Evolutionary conservation across 2,113 vertebrate species (phyloP).

Genomic region (Greenwoodochromis staneri): DNA sequence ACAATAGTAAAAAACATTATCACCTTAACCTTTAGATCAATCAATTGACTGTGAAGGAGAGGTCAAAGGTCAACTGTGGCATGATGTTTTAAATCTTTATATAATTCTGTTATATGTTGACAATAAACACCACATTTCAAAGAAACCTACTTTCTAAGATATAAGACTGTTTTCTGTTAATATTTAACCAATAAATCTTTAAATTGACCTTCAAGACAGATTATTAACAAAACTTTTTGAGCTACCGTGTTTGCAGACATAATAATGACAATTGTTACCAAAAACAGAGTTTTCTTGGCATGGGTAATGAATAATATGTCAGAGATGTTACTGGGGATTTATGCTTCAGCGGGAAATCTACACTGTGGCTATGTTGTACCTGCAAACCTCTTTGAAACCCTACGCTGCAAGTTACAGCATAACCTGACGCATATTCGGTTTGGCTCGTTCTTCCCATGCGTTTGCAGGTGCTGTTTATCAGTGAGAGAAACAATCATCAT

Average conservation of each 20-base stretch:
- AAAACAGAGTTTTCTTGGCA: not conserved
- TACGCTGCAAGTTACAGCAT: not conserved
- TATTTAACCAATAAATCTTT: not conserved
- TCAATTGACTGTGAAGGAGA: not conserved
- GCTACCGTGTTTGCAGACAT: not conserved
- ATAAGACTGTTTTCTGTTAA: not conserved
- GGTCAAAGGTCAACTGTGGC: not conserved
- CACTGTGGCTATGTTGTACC: not conserved
- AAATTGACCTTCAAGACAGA: not conserved
- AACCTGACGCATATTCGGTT: not conserved
- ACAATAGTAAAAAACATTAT: not conserved
- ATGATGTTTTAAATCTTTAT: not conserved
- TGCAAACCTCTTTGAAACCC: not conserved
- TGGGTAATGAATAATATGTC: fast-evolving
- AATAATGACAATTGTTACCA: not conserved
- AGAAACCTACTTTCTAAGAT: not conserved
- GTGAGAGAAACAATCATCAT: not conserved
- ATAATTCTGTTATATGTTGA: not conserved
- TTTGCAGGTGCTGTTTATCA: not conserved
- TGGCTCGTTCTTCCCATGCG: not conserved
- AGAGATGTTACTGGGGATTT: not conserved
- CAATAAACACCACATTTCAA: not conserved
- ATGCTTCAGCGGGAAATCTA: not conserved
- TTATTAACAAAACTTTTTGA: fast-evolving
- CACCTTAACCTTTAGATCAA: not conserved